A percentile compares a stretch with the other conserved stretches of the same genome.
phyloP scores from a whole-genome alignment of 2,113 vertebrate species.

The Seriola aureovittata region DNA sequence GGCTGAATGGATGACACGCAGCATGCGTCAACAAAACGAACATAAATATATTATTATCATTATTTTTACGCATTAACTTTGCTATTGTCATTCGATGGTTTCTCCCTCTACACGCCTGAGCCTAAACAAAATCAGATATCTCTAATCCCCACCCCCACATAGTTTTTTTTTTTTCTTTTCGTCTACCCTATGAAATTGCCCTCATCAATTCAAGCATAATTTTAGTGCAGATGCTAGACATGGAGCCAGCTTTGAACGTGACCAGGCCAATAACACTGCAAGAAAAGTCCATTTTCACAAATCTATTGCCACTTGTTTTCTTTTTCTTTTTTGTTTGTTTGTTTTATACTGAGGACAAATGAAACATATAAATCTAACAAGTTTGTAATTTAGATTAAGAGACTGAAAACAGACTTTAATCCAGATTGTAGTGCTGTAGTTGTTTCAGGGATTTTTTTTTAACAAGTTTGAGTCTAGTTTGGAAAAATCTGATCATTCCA shows the following conservation, averaged over 20 bases:
- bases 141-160: conserved; percentile 51
- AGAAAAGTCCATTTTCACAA: conserved; percentile 1
- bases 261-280: conserved; percentile 68
- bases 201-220: conserved; percentile 91
- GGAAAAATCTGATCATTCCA: background rate
- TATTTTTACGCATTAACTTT: conserved; percentile 19
- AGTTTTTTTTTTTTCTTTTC: conserved; percentile 34
- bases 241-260: conserved; percentile 80
- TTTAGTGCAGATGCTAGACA: conserved; percentile 83
- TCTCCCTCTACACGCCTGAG: background rate
- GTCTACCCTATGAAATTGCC: conserved; percentile 85
- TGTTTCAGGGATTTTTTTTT: background rate
- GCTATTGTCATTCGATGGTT: background rate
- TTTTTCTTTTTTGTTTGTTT: background rate
- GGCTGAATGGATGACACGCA: conserved; percentile 45
- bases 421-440: background rate
- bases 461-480: background rate
- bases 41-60: background rate
- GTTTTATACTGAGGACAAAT: background rate
- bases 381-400: background rate
- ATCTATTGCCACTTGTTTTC: background rate
- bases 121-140: conserved; percentile 1
- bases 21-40: conserved; percentile 11
- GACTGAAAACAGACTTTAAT: background rate
- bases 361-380: background rate